A percentile compares a stretch with the other conserved stretches of the same genome.
Evolutionary conservation across 2,797 vertebrate genomes (phyloP).

Genomic region (Scleropages formosus): DNA sequence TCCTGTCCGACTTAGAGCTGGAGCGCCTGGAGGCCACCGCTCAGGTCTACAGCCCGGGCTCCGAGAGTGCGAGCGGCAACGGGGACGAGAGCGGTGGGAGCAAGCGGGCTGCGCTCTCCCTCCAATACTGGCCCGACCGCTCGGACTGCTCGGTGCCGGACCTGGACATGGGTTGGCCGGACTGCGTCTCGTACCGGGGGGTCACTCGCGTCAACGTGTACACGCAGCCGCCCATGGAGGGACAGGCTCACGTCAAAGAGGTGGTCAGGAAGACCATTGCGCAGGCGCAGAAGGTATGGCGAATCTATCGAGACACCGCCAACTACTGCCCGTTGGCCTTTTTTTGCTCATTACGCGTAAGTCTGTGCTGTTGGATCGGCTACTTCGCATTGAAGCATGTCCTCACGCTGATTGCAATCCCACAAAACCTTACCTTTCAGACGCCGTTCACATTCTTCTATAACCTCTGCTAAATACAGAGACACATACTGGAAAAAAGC

Average conservation of each 20-base stretch:
- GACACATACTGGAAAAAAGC: too few species aligned
- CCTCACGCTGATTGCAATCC: too few species aligned
- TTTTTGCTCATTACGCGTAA: neutral
- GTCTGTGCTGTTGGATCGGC: too few species aligned
- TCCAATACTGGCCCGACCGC: slow-evolving; percentile 93
- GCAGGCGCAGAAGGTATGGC: slow-evolving; percentile 83
- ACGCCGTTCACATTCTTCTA: too few species aligned
- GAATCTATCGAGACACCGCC: neutral
- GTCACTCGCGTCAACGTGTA: slow-evolving; percentile 89
- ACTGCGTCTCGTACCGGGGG: slow-evolving; percentile 82
- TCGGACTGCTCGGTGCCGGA: slow-evolving; percentile 87
- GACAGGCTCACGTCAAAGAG: slow-evolving; percentile 90
- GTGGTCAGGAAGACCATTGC: slow-evolving; percentile 90
- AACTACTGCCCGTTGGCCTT: neutral
- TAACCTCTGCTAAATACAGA: too few species aligned
- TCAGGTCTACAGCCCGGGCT: slow-evolving; percentile 79
- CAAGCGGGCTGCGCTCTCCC: slow-evolving; percentile 71
- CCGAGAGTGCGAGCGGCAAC: slow-evolving; percentile 63
- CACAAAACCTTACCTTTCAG: too few species aligned
- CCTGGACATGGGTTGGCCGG: slow-evolving; percentile 94
- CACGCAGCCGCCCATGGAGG: slow-evolving; percentile 89
- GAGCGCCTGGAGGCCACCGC: slow-evolving; percentile 66
- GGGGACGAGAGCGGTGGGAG: slow-evolving; percentile 51
- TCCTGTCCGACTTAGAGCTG: slow-evolving; percentile 87
- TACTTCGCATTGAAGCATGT: too few species aligned